Evolutionary conservation across 2,797 vertebrate species (phyloP).

Genomic region (Gastrophryne carolinensis): DNA sequence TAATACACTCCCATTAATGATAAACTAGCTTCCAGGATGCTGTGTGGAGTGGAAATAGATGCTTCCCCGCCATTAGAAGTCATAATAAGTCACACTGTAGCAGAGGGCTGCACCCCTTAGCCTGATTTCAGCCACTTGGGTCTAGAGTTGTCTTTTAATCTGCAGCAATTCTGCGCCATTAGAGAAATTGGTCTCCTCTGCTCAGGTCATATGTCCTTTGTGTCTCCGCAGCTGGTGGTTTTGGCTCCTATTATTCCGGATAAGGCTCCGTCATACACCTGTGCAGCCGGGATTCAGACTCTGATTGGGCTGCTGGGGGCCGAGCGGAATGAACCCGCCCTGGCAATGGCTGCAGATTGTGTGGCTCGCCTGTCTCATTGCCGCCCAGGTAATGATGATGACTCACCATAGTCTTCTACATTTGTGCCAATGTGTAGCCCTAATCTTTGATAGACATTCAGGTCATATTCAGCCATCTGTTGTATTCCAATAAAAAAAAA

Average conservation of each 20-base stretch:
- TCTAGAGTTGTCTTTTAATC: too few relatives aligned
- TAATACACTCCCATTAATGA: too few relatives aligned
- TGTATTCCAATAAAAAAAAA: too few relatives aligned
- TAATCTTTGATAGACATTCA: background rate
- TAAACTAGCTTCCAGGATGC: too few relatives aligned
- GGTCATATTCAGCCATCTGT: background rate
- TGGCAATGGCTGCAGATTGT: constrained; percentile 46
- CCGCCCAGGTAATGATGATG: constrained; percentile 38
- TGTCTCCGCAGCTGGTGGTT: constrained; percentile 29
- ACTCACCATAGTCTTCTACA: background rate
- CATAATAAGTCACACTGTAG: too few relatives aligned
- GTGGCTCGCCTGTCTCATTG: constrained; percentile 37
- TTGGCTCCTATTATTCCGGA: constrained; percentile 30
- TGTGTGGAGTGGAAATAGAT: too few relatives aligned
- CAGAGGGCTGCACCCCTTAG: too few relatives aligned
- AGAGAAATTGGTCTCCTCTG: too few relatives aligned
- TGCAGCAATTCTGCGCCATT: too few relatives aligned
- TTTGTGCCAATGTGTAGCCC: background rate
- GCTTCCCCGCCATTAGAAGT: too few relatives aligned
- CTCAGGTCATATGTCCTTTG: too few relatives aligned
- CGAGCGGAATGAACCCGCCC: background rate
- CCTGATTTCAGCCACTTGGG: too few relatives aligned
- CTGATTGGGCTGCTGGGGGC: constrained; percentile 18
- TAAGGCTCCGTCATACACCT: constrained; percentile 9
- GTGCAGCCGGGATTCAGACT: constrained; percentile 29